A percentile compares a stretch with the other conserved stretches of the same genome.
Evolutionary conservation across 2,113 vertebrate genomes (phyloP).

Genomic region (Bujurquina vittata): DNA sequence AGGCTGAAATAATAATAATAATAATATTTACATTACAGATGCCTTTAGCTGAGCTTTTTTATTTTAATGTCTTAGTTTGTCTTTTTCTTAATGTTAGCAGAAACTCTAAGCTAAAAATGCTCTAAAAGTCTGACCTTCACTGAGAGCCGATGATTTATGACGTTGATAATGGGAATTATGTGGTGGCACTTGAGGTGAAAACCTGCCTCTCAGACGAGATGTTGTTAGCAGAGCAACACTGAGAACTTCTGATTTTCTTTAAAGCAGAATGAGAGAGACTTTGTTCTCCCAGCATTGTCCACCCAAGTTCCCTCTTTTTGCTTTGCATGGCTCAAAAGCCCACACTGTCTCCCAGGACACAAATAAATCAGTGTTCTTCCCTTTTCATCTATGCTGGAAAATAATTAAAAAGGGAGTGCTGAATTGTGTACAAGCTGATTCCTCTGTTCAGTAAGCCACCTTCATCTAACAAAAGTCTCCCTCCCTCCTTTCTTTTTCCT

Average conservation of each 20-base stretch:
- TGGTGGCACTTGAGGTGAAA: background rate
- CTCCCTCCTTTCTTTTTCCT: background rate
- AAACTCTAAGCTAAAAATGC: background rate
- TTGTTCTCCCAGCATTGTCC: constrained; percentile 65
- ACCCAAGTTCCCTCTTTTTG: constrained; percentile 53
- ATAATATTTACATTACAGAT: no score
- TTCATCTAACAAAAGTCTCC: constrained; percentile 72
- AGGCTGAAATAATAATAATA: no score
- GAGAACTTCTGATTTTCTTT: constrained; percentile 31
- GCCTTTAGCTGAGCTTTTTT: no score
- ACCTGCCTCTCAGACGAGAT: constrained; percentile 27
- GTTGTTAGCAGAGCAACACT: constrained; percentile 22
- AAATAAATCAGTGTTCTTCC: constrained; percentile 76
- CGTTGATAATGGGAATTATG: constrained; percentile 1
- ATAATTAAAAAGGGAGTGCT: constrained; percentile 79
- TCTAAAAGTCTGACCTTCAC: constrained; percentile 3
- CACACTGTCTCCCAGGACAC: constrained; percentile 66
- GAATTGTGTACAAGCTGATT: constrained; percentile 81
- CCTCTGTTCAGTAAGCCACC: constrained; percentile 78
- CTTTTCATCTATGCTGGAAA: constrained; percentile 73
- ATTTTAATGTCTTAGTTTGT: background rate
- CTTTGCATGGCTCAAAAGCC: constrained; percentile 52
- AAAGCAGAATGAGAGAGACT: constrained; percentile 45
- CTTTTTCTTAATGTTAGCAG: background rate
- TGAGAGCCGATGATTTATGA: background rate